A percentile compares a stretch with the other conserved stretches of the same genome.
These are phyloP conservation scores for Todiramphus chloris DNA, from an alignment of 2,113 vertebrate genomes.

Conservation along the genomic window DNA sequence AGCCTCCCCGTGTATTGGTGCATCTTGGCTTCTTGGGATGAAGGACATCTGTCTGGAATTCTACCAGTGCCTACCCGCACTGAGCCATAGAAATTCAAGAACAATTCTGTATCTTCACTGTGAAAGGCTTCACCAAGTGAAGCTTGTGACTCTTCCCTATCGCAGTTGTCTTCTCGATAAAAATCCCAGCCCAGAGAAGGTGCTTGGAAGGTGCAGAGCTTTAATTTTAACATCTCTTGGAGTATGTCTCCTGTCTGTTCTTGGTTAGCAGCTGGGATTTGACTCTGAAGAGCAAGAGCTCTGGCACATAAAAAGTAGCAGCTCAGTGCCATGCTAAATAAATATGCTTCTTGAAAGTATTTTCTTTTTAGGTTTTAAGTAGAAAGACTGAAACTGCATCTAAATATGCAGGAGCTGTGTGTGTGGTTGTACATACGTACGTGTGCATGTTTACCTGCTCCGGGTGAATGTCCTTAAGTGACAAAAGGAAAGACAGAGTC, in stretches of 20 bases:
- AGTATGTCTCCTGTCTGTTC: neutral
- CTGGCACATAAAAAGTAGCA: neutral
- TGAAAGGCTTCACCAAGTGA: neutral
- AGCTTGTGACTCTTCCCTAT: neutral
- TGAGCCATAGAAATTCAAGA: constrained; percentile 16
- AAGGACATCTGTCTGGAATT: neutral
- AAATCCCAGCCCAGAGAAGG: neutral
- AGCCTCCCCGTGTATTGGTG: neutral
- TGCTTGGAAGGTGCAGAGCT: neutral
- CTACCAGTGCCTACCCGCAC: neutral
- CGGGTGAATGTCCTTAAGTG: neutral
- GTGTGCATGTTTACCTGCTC: neutral
- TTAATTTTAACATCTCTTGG: neutral
- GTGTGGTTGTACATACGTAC: fast-evolving
- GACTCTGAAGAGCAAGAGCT: neutral
- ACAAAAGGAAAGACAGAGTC: neutral
- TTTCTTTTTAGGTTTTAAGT: neutral
- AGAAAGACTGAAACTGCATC: neutral
- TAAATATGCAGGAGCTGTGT: neutral
- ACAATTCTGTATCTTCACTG: neutral
- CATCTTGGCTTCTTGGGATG: too few species aligned
- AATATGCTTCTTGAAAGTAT: neutral
- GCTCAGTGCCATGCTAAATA: neutral
- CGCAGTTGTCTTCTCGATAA: neutral
- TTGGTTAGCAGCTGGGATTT: neutral